Base-by-base conservation (phyloP, 2,797 vertebrate genomes). In the Diglossa cyanea region DNA sequence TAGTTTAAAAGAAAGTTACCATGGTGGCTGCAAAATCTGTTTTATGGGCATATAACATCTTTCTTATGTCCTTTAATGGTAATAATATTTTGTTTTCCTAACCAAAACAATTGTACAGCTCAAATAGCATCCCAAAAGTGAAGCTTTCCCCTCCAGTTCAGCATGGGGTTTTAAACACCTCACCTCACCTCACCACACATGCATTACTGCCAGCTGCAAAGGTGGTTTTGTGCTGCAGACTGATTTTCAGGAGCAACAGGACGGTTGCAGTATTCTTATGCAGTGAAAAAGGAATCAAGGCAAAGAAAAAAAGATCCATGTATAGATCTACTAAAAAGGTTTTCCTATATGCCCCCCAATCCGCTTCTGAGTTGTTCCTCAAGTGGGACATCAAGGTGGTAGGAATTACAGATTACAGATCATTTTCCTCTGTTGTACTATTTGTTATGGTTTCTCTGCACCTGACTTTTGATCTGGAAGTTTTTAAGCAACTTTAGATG, bases 1-100 rank as follows among this genome's bases (percentile, higher is more conserved):
- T 86, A 72, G 65, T 65, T 91, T 81, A 62, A 74, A 90, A 74
- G 35, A 30, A 94, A 88, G 54, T 75, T 63, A 62, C 42, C 39
- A 6, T 10, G 12, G 26, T 15, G 30, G 62, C 31, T 83, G 28
- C 15, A 83, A 86, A 80, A 65, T 44, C 39, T 80, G 20, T 77
- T 88, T 86, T 45, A 72, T 48, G 50, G 45, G 24, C n/a, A 75
- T 13, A 33, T 40, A 58, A 9, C 0, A 3, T 45, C 30, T 47
- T 33, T 63, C 30, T 79, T 19, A 19, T 7, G 17, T 50, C 47
- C 28, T 86, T 92, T 80, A 61, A 83, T 35, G 28, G 39, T 4
- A 66, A 30, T 18, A 35, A 16, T 67, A 54, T 28, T 31, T 75
- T 67, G 17, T 19, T 91, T 91, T 75, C 25, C 61, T 58, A 68